These are phyloP conservation scores for Phengaris alcon DNA, from an alignment of 2,888 invertebrate genomes.

Conservation along the genomic window DNA sequence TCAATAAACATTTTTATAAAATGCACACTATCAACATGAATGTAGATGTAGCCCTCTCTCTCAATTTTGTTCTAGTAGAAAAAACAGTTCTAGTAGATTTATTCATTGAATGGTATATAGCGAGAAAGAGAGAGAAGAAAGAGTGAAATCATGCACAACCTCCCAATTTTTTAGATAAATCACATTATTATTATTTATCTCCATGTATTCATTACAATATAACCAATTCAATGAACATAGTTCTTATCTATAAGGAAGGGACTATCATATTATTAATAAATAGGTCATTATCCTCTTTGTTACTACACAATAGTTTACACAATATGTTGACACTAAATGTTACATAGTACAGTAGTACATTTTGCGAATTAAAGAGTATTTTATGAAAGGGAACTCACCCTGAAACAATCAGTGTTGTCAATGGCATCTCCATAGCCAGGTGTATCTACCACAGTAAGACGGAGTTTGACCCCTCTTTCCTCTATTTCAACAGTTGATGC, in stretches of 20 bases:
- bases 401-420: conserved; percentile 95
- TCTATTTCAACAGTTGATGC: conserved; percentile 98
- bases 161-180: too few species aligned
- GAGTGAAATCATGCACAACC: not conserved
- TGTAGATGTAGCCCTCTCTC: too few species aligned
- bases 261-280: conserved; percentile 3
- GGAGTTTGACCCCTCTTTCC: conserved; percentile 94
- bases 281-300: conserved; percentile 17
- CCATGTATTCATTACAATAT: not conserved
- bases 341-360: not conserved
- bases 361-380: not conserved
- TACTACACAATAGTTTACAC: not conserved
- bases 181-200: not conserved
- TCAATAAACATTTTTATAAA: not conserved
- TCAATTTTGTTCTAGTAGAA: too few species aligned
- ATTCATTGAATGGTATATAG: too few species aligned
- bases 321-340: not conserved
- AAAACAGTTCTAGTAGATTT: too few species aligned
- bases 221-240: not conserved
- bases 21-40: too few species aligned
- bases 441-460: conserved; percentile 96
- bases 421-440: conserved; percentile 98
- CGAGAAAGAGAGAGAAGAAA: not conserved
- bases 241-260: conserved; percentile 20
- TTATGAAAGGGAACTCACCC: conserved; percentile 52